Percentiles rank a stretch among this genome's conserved stretches.
Evolutionary conservation across 2,797 vertebrate species (phyloP).

Genomic region (Okamejei kenojei): DNA sequence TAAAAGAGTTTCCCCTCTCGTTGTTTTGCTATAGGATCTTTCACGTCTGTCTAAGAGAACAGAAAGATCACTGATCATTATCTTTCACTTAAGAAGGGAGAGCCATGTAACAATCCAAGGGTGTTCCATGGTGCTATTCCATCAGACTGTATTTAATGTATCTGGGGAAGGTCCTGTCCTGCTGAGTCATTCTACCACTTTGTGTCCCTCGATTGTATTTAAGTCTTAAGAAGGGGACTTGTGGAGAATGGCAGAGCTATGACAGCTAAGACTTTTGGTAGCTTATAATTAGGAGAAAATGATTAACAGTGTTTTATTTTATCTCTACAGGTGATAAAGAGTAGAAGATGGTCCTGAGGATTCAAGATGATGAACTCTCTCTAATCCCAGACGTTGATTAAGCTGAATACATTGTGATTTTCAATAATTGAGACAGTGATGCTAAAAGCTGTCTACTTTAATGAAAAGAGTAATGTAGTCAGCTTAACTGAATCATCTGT

Average conservation of each 20-base stretch:
- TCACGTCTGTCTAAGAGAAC: not conserved
- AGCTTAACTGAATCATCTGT: conserved; percentile 96
- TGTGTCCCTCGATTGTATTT: not conserved
- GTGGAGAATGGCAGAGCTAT: not conserved
- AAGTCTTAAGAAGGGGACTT: not conserved
- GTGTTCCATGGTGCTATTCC: not conserved
- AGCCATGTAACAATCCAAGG: not conserved
- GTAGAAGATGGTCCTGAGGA: conserved; percentile 26
- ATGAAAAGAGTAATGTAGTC: conserved; percentile 99
- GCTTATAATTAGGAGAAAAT: not conserved
- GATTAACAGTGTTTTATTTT: conserved; percentile 15
- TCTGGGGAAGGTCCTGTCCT: too few species aligned
- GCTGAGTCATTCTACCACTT: too few species aligned
- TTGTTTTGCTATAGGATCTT: not conserved
- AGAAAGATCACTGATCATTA: not conserved
- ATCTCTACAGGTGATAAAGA: conserved; percentile 6
- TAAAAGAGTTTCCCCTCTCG: not conserved
- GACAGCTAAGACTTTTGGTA: not conserved
- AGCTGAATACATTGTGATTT: conserved; percentile 99
- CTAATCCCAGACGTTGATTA: conserved; percentile 74
- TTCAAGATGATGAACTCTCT: conserved; percentile 62
- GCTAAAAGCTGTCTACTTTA: conserved; percentile 99
- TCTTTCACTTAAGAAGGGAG: not conserved
- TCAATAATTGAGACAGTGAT: conserved; percentile 99
- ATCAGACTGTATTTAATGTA: not conserved